Base-by-base conservation (phyloP, 2,888 invertebrate genomes). In the Halocaridina rubra region DNA sequence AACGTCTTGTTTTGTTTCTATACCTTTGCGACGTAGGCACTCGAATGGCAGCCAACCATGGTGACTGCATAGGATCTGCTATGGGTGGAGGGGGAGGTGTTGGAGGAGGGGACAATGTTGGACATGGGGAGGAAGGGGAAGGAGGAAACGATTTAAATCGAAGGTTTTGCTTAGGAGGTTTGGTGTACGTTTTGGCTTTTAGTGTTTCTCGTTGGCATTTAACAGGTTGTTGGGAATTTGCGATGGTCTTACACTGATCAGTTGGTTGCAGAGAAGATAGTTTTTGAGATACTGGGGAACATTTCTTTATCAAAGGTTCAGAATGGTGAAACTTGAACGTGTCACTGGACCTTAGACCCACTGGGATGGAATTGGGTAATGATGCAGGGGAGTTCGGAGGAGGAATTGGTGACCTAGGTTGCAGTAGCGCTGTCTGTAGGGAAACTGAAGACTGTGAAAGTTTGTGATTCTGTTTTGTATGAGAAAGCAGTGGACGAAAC, bases 51-150 rank as follows among this genome's bases (percentile, higher is more conserved):
- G 22, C 46, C n/a, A 29, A 24, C 72, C 72, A 74, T 24, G 32
- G 24, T 5, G 76, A 59, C 16, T 76, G 30, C 53, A 29, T 59
- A 29, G 76, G 22, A 7, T 59, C 57, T 27, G 59, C n/a, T 19
- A 69, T 32, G 29, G 77, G 61, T n/a, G 69, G 67, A 8, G 78
- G 78, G 3, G 79, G 67, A 27, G 24, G 67, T 7, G 76, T 76
- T 4, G 76, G 76, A 27, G 76, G 46, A 2, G 76, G n/a, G 5
- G 76, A 53, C 30, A 53, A 53, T 53, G 57, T 27, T 30, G 30
- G 22, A 4, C 67, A 67, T 5, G n/a, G n/a, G 30, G 74, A 29
- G 19, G 67, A 67, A 16, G 67, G 24, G 27, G 67, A 67, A 2
- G 67, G 29, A 10, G 16, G 53, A 3, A 53, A 53, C 1, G 53